Base-by-base conservation (phyloP, 2,797 vertebrate species). In the Sebastiscus tertius region DNA sequence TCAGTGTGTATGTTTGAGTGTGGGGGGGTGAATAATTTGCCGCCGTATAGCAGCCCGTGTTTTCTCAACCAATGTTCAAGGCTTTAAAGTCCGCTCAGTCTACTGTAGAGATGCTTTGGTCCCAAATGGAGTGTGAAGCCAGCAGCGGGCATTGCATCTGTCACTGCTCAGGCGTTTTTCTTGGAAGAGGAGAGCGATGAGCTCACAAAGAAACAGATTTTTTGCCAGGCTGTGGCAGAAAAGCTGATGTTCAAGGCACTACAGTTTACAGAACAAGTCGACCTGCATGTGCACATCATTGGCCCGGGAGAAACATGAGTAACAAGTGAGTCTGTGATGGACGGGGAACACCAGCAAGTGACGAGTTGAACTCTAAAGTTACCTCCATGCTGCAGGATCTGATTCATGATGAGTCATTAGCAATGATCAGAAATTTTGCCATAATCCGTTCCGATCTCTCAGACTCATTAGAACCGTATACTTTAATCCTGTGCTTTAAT, bases 101-200 rank as follows among this genome's bases (percentile, higher is more conserved):
- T 61, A 46, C 42, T 39, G 36, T 39, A 54, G 49, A 13, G 70
- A 81, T 61, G 66, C 72, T 80, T 68, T 26, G 67, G 61, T 71
- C 80, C 72, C 78, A 83, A 87, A 89, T 80, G 81, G 77, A 74
- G 83, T 88, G 88, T 90, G 86, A 91, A 76, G 77, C 77, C 80
- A 34, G 81, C 61, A 69, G 79, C 75, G 33, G 85, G 34, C 75
- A 9, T 26, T 27, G 71, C 81, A 81, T 89, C 85, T 68, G 64
- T 82, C 75, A 68, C 77, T 24, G 64, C 80, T 81, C 81, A 56
- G 71, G 64, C 54, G 33, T 77, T 84, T 81, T 87, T 87, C 75
- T 89, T 85, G 87, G 84, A 87, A 29, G 76, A 80, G 49, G 58
- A 59, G 73, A 86, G 59, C 63, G 73, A 88, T 87, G 82, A 90